Evolutionary conservation across 1,140 invertebrate genomes (phyloP).

Genomic region (Trachymyrmex septentrionalis): DNA sequence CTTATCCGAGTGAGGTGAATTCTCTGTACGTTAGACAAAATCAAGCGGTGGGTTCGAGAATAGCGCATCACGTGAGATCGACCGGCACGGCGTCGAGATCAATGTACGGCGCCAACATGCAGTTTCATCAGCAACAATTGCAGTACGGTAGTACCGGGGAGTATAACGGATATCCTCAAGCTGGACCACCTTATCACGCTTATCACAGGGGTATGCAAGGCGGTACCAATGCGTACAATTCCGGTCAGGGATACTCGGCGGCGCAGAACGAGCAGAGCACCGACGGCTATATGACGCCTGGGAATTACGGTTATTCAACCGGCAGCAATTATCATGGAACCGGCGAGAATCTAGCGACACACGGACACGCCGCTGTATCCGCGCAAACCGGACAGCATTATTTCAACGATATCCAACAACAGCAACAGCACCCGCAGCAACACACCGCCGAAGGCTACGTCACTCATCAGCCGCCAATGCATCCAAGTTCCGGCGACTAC

Average conservation of each 20-base stretch:
- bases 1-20: constrained; percentile 84
- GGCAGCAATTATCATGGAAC: constrained; percentile 78
- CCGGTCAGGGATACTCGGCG: constrained; percentile 78
- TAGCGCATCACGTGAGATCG: constrained; percentile 77
- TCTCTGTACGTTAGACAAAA: constrained; percentile 86
- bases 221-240: constrained; percentile 74
- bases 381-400: constrained; percentile 80
- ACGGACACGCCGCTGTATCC: constrained; percentile 72
- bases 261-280: constrained; percentile 77
- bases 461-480: constrained; percentile 79
- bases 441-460: constrained; percentile 78
- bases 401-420: constrained; percentile 81
- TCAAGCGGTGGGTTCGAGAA: constrained; percentile 70
- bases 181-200: constrained; percentile 79
- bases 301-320: constrained; percentile 80
- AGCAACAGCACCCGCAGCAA: constrained; percentile 79
- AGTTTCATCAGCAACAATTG: constrained; percentile 82
- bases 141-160: constrained; percentile 80
- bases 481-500: constrained; percentile 77
- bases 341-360: constrained; percentile 76
- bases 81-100: constrained; percentile 71
- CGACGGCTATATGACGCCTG: constrained; percentile 79
- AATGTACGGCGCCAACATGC: constrained; percentile 82
- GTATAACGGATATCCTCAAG: constrained; percentile 84
- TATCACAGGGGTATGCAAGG: constrained; percentile 82